These are phyloP conservation scores for Zophobas atratus DNA, from an alignment of 1,140 invertebrate species.

Conservation along the genomic window DNA sequence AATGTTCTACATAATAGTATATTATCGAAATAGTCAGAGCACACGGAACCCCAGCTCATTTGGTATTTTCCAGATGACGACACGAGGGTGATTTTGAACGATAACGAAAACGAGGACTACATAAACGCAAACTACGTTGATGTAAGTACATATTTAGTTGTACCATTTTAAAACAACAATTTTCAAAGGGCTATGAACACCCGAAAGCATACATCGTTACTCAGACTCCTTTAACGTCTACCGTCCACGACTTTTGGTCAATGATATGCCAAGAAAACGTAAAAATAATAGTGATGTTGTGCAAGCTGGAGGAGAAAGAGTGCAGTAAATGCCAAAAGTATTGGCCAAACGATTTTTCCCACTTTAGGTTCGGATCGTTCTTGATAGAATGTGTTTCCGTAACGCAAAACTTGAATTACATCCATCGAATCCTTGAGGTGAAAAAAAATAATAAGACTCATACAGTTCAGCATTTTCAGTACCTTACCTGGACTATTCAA, in stretches of 20 bases:
- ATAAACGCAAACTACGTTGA: constrained; percentile 54
- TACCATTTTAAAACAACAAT: constrained; percentile 8
- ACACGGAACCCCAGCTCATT: too few relatives aligned
- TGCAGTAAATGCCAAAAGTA: constrained; percentile 78
- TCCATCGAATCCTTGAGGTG: constrained; percentile 70
- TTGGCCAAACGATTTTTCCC: constrained; percentile 71
- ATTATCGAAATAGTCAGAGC: too few relatives aligned
- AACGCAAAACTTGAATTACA: constrained; percentile 63
- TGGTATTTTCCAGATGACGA: constrained; percentile 9
- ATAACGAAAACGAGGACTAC: constrained; percentile 44
- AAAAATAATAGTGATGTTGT: constrained; percentile 82
- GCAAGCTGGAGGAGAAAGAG: constrained; percentile 81
- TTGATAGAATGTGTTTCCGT: constrained; percentile 67
- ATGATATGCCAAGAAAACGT: constrained; percentile 83
- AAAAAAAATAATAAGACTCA: constrained; percentile 69
- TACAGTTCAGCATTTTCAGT: constrained; percentile 64
- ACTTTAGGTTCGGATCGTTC: constrained; percentile 63
- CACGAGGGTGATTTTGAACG: constrained; percentile 5
- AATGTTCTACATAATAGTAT: too few relatives aligned
- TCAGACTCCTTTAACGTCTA: constrained; percentile 82
- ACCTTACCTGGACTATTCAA: constrained; percentile 77
- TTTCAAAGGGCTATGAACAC: constrained; percentile 74
- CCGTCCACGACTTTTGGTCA: constrained; percentile 83
- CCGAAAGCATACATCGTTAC: constrained; percentile 82
- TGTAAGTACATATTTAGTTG: constrained; percentile 26